Evolutionary conservation across 37 sponge, comb jelly and placozoan species (phyloP), one percentile per base, ranked within the genome.

Genomic region (Ephydatia muelleri): DNA sequence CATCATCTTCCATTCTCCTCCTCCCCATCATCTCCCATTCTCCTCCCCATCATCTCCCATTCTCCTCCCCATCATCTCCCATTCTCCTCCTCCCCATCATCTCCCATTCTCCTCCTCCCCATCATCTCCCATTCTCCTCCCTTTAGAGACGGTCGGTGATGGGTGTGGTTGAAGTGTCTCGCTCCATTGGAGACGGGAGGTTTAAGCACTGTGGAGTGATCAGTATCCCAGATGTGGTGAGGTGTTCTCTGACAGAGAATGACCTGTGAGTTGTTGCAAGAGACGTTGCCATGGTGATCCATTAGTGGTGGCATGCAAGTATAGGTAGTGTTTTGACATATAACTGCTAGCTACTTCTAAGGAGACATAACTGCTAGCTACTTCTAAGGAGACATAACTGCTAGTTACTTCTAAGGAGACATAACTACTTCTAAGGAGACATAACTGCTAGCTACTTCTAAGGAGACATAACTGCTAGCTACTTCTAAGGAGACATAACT

Each of bases 121-220:
- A 19, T 48, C 39, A 43, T 21, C 78, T 38, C 49, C 39, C 49
- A 28, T 27, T 48, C 27, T 48, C 78, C 5, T 74, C 75, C 33
- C 35, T 74, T 6, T 70, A 95, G 95, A 29, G 95, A 95, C 8
- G 95, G 95, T n/a, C 77, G 95, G 91, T 95, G 65, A 78, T 86
- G 72, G 96, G 96, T 31, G 84, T 92, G 3, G 49, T 95, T 21
- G 96, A 95, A 80, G 96, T 95, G 72, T 92, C 96, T 32, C 87
- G 96, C 28, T 92, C 93, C 31, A 86, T 95, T 73, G 96, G 96
- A 14, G 96, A 95, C 70, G 96, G 94, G 30, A 67, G 91, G 19
- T 95, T 93, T 84, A 95, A 93, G 72, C 91, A 82, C 81, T 93
- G 94, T 84, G 93, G 96, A 2, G 81, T 95, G 49, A 88, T 84